These are phyloP conservation scores for Drosophila murphyi DNA, from an alignment of 1,140 invertebrate genomes.

Conservation along the genomic window DNA sequence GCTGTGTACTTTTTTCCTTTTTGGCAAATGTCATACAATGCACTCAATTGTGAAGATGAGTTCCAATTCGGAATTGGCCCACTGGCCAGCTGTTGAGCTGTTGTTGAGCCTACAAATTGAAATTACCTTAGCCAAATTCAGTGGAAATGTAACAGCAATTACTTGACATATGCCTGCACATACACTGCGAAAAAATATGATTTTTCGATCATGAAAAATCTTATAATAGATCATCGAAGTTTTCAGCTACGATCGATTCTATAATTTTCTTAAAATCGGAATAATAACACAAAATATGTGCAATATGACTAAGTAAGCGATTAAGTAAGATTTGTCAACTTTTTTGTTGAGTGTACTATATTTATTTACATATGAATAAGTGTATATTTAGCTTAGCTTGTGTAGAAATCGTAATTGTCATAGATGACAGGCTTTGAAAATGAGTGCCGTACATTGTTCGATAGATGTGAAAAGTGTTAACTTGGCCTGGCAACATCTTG, in stretches of 20 bases:
- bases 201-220: too few relatives aligned
- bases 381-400: conserved; percentile 7
- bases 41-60: conserved; percentile 9
- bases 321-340: not conserved
- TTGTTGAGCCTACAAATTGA: not conserved
- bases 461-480: conserved; percentile 74
- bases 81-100: not conserved
- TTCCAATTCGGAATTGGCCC: not conserved
- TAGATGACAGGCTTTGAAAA: conserved; percentile 24
- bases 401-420: conserved; percentile 35
- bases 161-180: not conserved
- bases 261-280: too few relatives aligned
- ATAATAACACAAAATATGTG: too few relatives aligned
- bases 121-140: not conserved
- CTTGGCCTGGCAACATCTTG: conserved; percentile 50
- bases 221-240: too few relatives aligned
- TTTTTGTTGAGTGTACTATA: not conserved
- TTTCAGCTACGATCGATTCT: too few relatives aligned
- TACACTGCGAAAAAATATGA: not conserved
- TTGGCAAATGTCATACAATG: conserved; percentile 26
- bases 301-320: not conserved
- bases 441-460: conserved; percentile 71
- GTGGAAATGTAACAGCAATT: not conserved
- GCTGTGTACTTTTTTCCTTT: not conserved
- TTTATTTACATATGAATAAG: not conserved